Evolutionary conservation across 2,797 vertebrate species (phyloP), one percentile per base, ranked within the genome.

Genomic region (Eptatretus atami): DNA sequence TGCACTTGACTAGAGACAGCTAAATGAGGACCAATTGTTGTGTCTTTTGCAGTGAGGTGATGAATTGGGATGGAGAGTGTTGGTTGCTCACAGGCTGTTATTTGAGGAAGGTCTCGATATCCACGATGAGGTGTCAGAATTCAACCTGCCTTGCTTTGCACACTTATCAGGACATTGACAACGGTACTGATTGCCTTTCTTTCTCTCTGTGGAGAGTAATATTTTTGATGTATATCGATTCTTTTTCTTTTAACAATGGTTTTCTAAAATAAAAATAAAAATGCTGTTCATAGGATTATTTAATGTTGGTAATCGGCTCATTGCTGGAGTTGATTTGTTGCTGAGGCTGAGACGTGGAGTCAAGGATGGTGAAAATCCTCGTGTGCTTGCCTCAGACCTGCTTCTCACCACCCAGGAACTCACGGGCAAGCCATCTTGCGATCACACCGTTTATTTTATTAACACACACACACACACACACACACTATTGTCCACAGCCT

Each of bases 291-390:
- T 73, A 98, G 92, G 86, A 72, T 79, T 98, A 69, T 96, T 96
- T 73, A 98, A 98, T 64, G 78, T 96, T 68, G 86, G 90, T 11
- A 98, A 95, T 71, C 81, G 77, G 70, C 72, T 98, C 65, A 73
- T 96, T n/a, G 86, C 92, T 69, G 95, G 82, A 68, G 73, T 98
- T 55, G 88, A 98, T 71, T 77, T 96, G 66, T 80, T 98, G 65
- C 81, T 94, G 70, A 82, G 80, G 69, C 77, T 95, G 69, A 77
- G 92, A 70, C 77, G 76, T 69, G 75, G 78, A 66, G 80, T 98
- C 70, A 86, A 75, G 73, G 71, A 79, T 67, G 86, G 83, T 52
- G 81, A 81, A 19, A 73, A 82, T 61, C 90, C 90, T 25, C 72
- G 76, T 67, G 74, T 77, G 60, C 79, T 77, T 12, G 71, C 79